phyloP scores from a whole-genome alignment of 2,888 invertebrate genomes.

The Cerastoderma edule region DNA sequence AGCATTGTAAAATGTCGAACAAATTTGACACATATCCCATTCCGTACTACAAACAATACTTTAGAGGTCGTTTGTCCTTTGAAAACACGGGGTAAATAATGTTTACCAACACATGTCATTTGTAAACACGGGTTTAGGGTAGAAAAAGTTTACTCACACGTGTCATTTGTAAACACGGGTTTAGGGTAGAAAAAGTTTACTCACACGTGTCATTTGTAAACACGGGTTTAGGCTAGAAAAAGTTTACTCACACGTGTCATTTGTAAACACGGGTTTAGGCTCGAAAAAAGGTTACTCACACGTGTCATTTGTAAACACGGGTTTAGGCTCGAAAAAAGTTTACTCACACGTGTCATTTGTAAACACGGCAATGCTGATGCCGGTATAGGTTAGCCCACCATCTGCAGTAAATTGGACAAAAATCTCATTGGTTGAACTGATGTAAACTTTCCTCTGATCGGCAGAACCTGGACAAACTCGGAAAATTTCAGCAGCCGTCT shows the following conservation, averaged over 20 bases:
- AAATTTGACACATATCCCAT: too few relatives aligned
- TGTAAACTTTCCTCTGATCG: slow-evolving; percentile 16
- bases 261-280: not conserved
- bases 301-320: not conserved
- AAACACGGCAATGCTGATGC: slow-evolving; percentile 13
- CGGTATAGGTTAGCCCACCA: not conserved
- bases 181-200: not conserved
- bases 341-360: slow-evolving; percentile 13
- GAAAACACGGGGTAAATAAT: too few relatives aligned
- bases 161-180: not conserved
- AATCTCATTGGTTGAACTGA: slow-evolving; percentile 20
- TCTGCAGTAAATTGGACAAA: slow-evolving; percentile 4
- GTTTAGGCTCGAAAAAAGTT: not conserved
- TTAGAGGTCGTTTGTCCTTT: too few relatives aligned
- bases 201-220: not conserved
- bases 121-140: too few relatives aligned
- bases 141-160: too few relatives aligned
- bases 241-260: not conserved
- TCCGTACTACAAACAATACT: too few relatives aligned
- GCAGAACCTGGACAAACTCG: slow-evolving; percentile 13
- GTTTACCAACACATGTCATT: too few relatives aligned
- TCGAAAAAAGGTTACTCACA: not conserved
- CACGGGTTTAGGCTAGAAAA: not conserved
- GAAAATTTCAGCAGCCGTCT: slow-evolving; percentile 6
- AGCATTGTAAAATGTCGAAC: too few relatives aligned